Base-by-base conservation (phyloP, 2,888 invertebrate species). In the Branchipolynoe longqiensis region DNA sequence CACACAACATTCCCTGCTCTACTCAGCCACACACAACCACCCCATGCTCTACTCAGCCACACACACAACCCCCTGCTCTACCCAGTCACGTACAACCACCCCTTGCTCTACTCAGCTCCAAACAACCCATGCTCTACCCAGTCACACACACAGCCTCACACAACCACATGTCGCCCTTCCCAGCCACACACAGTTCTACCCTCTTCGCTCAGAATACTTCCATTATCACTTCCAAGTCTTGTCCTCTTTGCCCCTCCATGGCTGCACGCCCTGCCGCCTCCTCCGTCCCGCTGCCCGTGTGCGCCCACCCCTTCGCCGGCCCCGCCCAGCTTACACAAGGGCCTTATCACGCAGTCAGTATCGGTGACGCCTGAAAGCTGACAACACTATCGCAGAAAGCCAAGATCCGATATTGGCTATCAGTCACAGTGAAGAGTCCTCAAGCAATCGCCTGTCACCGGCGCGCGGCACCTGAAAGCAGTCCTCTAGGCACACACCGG, bases 401-500 rank as follows among this genome's bases (percentile, higher is more conserved):
- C 58, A 38, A 69, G 69, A 69, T 69, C 69, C 36, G 69, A 69
- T 69, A 69, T 69, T 33, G 38, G 69, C 69, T 69, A 69, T 69
- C 69, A 69, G 33, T 38, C 12, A 14, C 28, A 69, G 33, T 69
- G 69, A 1, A 18, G 36, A 18, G 38, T 31, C 3, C 69, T n/a
- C n/a, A 36, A 31, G 62, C 62, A 6, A 14, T 14, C 38, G 12
- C 69, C 69, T 38, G 1, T 33, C 69, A 36, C 36, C 1, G 36
- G 38, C 12, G 18, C 36, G 14, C 69, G 36, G 36, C n/a, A 18
- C 48, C 48, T 18, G 8, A 48, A 8, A 8, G 48, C 18, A 48
- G 48, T 8, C 48, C 48, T 18, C 18, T 18, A 48, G 8, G 48
- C n/a, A n/a, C n/a, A n/a, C n/a, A n/a, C n/a, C n/a, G n/a, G n/a